A percentile compares a stretch with the other conserved stretches of the same genome.
Evolutionary conservation across 30 jellyfish, hydroid and myxozoan species (phyloP).

Genomic region (Cassiopea xamachana): DNA sequence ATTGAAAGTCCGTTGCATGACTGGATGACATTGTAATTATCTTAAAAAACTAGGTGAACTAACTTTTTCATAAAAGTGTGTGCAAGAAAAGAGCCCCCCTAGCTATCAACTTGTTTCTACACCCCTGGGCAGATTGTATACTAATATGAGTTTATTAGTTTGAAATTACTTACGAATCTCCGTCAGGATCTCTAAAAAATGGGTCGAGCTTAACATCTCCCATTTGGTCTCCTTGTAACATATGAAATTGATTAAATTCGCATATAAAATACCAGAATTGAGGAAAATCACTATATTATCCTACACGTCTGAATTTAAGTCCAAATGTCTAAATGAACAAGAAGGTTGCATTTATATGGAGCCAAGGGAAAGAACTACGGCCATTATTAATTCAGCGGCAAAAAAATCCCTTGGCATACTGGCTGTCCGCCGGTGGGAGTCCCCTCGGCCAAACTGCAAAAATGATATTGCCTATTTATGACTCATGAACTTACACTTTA

Average conservation of each 20-base stretch:
- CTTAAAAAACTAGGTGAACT: too few species aligned
- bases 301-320: not conserved
- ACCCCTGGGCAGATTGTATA: not conserved
- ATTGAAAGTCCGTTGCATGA: too few species aligned
- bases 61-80: too few species aligned
- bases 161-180: slow-evolving; percentile 22
- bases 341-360: not conserved
- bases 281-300: too few species aligned
- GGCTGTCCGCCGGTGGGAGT: slow-evolving; percentile 38
- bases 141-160: not conserved
- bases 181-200: not conserved
- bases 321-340: not conserved
- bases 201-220: not conserved
- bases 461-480: not conserved
- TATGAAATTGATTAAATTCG: not conserved
- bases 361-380: slow-evolving; percentile 34
- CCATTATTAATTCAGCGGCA: not conserved
- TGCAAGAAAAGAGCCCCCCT: too few species aligned
- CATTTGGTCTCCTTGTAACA: not conserved
- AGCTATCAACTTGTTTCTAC: too few species aligned
- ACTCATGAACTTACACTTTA: not conserved
- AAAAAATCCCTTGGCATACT: slow-evolving; percentile 35
- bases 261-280: not conserved
- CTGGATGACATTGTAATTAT: too few species aligned
- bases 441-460: slow-evolving; percentile 29